Conservation (phyloP, 2,113 vertebrate genomes). For the Bettongia penicillata region DNA sequence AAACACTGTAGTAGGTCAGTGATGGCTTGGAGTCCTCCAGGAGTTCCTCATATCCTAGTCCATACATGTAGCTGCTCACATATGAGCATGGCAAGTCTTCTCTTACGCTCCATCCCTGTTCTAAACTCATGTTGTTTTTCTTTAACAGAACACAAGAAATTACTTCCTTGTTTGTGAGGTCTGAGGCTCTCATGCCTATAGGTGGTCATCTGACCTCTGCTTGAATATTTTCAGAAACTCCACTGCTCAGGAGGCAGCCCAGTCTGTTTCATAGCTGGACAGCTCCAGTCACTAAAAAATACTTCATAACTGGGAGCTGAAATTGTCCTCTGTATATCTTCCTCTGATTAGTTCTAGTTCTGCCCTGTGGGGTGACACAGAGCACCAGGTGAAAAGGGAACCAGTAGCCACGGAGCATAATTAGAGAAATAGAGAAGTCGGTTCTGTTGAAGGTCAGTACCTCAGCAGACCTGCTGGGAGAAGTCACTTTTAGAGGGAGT, state of each 20-base stretch:
- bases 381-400: neutral
- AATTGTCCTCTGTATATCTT: neutral
- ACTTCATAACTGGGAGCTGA: neutral
- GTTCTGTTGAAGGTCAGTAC: neutral
- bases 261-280: neutral
- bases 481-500: neutral
- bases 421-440: neutral
- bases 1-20: neutral
- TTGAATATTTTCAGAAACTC: neutral
- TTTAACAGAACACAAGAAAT: neutral
- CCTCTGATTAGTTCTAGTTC: neutral
- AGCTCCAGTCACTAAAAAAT: neutral
- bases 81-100: neutral
- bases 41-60: neutral
- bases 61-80: neutral
- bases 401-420: neutral
- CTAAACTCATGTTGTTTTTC: neutral
- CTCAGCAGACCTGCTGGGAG: neutral
- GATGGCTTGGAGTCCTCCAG: neutral
- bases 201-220: neutral
- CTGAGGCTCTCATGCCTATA: neutral
- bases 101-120: neutral
- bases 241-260: neutral
- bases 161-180: neutral
- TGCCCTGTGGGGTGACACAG: neutral